Percentiles rank a stretch among this genome's conserved stretches.
phyloP scores from a whole-genome alignment of 2,888 invertebrate species.

The Noctua janthina region DNA sequence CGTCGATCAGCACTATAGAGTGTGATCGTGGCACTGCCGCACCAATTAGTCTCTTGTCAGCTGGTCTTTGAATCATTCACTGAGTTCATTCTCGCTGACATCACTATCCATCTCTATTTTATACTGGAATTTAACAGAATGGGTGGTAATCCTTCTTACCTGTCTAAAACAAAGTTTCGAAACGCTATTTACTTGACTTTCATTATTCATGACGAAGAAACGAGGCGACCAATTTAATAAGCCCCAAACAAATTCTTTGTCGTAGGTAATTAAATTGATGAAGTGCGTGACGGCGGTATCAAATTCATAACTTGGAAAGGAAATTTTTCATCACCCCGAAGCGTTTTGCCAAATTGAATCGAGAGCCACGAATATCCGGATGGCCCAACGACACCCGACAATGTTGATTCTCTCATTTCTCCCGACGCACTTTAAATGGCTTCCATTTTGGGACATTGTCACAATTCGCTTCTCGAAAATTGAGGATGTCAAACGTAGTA shows the following conservation, averaged over 20 bases:
- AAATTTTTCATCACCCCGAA: conserved; percentile 85
- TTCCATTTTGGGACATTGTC: conserved; percentile 60
- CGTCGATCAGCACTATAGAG: conserved; percentile 67
- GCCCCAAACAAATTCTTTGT: conserved; percentile 75
- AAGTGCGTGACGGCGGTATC: conserved; percentile 84
- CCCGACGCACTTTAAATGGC: conserved; percentile 62
- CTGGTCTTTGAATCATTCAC: conserved; percentile 67
- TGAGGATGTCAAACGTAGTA: conserved; percentile 55
- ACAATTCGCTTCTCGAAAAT: conserved; percentile 61
- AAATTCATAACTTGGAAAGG: conserved; percentile 86
- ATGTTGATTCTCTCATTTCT: conserved; percentile 63
- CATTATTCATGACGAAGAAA: conserved; percentile 71
- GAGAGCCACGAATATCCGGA: conserved; percentile 76
- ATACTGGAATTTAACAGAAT: conserved; percentile 39
- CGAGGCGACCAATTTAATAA: conserved; percentile 73
- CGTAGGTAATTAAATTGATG: conserved; percentile 83
- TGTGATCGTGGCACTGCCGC: conserved; percentile 70
- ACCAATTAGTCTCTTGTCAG: conserved; percentile 77
- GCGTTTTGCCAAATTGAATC: conserved; percentile 85
- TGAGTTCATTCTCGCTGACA: conserved; percentile 55
- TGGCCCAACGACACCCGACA: conserved; percentile 64
- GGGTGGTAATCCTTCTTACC: conserved; percentile 23
- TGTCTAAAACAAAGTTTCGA: conserved; percentile 23
- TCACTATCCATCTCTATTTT: conserved; percentile 53
- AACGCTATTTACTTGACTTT: conserved; percentile 61